Conservation (phyloP, 2,888 invertebrate species). For the Rhingia campestris region DNA sequence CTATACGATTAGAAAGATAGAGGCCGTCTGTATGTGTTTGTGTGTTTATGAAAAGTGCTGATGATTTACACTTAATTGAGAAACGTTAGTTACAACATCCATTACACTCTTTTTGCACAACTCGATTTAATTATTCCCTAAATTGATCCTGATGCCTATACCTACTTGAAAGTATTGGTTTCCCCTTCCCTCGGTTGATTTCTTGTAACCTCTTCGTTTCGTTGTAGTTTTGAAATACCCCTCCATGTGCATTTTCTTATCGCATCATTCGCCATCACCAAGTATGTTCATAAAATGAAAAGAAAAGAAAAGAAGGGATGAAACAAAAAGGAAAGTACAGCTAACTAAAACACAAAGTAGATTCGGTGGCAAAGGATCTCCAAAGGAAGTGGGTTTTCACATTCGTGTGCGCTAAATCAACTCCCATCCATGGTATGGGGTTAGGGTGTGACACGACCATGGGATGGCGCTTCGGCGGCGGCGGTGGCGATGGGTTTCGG, state of each 20-base stretch:
- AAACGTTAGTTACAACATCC: slow-evolving; percentile 48
- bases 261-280: slow-evolving; percentile 6
- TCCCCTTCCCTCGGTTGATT: neutral
- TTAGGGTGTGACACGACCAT: neutral
- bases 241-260: neutral
- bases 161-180: slow-evolving; percentile 8
- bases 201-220: neutral
- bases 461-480: neutral
- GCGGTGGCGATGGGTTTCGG: slow-evolving; percentile 29
- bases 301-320: no score
- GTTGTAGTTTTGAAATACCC: slow-evolving; percentile 24
- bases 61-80: slow-evolving; percentile 30
- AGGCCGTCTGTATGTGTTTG: slow-evolving; percentile 4
- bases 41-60: slow-evolving; percentile 32
- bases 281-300: slow-evolving; percentile 22
- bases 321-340: slow-evolving; percentile 28
- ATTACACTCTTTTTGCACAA: slow-evolving; percentile 29
- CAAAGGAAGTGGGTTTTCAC: slow-evolving; percentile 52
- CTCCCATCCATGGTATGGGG: slow-evolving; percentile 26
- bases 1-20: slow-evolving; percentile 38
- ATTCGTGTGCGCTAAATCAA: slow-evolving; percentile 58
- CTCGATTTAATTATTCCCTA: slow-evolving; percentile 59
- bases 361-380: slow-evolving; percentile 9
- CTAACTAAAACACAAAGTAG: slow-evolving; percentile 1
- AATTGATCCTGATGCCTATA: slow-evolving; percentile 25